Base-by-base conservation (phyloP, 2,888 invertebrate genomes). In the Automeris io region DNA sequence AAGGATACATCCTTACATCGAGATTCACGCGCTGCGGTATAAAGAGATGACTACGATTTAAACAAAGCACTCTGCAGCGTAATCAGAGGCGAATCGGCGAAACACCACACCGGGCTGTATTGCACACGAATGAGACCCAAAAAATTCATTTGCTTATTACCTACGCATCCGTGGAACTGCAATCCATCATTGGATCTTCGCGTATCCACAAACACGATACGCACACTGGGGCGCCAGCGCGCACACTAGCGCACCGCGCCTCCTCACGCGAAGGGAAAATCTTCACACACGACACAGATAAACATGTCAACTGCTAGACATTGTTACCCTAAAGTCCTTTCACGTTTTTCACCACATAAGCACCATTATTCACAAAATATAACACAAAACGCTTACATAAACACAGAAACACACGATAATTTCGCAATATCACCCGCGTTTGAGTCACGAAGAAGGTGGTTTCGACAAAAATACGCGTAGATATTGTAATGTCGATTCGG, bases 241-340 rank as follows among this genome's bases (percentile, higher is more conserved):
- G 68, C 80, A 78, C 83, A 82, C 83, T 64, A 66, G 58, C 72
- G 62, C 77, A 78, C 74, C 54, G 65, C 76, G 76, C 77, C 81
- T 81, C 82, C 83, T 85, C 83, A 85, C 85, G 76, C 83, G 73
- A 86, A 83, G 85, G 86, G 85, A 86, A 86, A 86, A 85, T 85
- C 86, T 85, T 86, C 86, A 85, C 82, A 85, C 82, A 86, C 85
- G 83, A 78, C 82, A 86, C 85, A 85, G 86, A 86, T 86, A 86
- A 86, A 86, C 86, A 86, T 86, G 86, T 86, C 86, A 86, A 86
- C 81, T 82, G 70, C 79, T 83, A 83, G 79, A 86, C 85, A 86
- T 85, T 80, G 83, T 85, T 83, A 81, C 83, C 79, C 75, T 77
- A 81, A 79, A 78, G 76, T 79, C 72, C 73, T 80, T 80, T 72